Evolutionary conservation across 2,113 vertebrate genomes (phyloP).

Genomic region (human (Homo sapiens)): DNA sequence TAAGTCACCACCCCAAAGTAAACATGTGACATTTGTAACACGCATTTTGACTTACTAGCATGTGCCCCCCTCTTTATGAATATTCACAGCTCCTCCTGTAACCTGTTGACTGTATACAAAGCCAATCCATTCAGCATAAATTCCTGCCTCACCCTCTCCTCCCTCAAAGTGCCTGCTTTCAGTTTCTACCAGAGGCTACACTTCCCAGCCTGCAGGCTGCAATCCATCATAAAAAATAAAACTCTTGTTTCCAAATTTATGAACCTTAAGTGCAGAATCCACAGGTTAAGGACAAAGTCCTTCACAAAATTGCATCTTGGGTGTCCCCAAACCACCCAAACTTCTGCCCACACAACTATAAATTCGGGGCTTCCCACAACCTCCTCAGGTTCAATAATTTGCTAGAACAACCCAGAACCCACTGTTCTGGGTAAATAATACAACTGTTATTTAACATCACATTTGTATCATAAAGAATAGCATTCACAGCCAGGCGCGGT

Average conservation of each 20-base stretch:
- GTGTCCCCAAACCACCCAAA: background rate
- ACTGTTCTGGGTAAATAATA: background rate
- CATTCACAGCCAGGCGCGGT: background rate
- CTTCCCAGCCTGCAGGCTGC: background rate
- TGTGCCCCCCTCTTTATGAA: background rate
- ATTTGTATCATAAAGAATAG: background rate
- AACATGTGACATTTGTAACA: background rate
- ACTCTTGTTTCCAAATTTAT: background rate
- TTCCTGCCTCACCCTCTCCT: background rate
- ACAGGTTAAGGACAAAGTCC: background rate
- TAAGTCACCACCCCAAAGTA: background rate
- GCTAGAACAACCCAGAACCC: background rate
- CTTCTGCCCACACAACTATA: background rate
- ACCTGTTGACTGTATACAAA: background rate
- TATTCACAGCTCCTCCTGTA: background rate
- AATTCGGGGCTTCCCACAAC: background rate
- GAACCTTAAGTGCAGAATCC: background rate
- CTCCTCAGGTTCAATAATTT: background rate
- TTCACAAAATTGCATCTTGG: background rate
- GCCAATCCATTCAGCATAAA: background rate
- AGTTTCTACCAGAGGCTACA: background rate
- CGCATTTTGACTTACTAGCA: background rate
- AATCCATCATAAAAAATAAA: background rate
- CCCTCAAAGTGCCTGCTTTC: background rate
- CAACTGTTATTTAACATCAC: background rate